phyloP scores from a whole-genome alignment of 2,888 invertebrate species.

The Candidula unifasciata region DNA sequence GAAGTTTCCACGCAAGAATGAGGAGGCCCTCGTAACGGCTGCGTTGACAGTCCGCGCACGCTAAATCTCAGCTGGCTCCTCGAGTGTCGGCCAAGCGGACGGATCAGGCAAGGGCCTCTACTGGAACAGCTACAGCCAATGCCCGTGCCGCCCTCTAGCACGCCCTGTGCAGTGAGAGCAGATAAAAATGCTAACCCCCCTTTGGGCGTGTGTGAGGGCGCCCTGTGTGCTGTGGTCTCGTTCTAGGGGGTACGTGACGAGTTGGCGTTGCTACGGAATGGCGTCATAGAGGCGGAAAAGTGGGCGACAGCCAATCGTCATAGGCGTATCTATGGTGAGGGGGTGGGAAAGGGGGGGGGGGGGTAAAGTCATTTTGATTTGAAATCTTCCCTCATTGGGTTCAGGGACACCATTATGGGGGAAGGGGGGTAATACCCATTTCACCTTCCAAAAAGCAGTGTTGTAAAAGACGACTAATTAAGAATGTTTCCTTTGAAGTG shows the following conservation, averaged over 20 bases:
- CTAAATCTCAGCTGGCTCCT: not conserved
- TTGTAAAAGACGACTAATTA: too few species aligned
- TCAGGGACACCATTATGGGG: too few species aligned
- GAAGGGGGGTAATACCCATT: too few species aligned
- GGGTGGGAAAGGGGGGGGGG: too few species aligned
- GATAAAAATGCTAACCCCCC: not conserved
- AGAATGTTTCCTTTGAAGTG: too few species aligned
- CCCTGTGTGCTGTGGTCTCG: not conserved
- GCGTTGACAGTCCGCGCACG: not conserved
- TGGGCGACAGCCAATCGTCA: too few species aligned
- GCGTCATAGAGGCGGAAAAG: too few species aligned
- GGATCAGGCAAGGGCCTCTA: not conserved
- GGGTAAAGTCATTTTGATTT: too few species aligned
- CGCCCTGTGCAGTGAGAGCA: not conserved
- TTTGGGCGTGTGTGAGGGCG: not conserved
- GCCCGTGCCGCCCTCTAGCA: slow-evolving; percentile 7
- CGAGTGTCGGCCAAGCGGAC: not conserved
- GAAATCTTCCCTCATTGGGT: too few species aligned
- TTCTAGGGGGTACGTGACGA: not conserved
- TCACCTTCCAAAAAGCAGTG: too few species aligned
- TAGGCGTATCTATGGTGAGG: too few species aligned
- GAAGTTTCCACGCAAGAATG: too few species aligned
- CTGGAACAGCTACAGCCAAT: not conserved
- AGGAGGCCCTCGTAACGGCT: not conserved
- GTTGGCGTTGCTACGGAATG: not conserved